phyloP scores from a whole-genome alignment of 2,797 vertebrate genomes.

The Notoglanidium macrostoma region DNA sequence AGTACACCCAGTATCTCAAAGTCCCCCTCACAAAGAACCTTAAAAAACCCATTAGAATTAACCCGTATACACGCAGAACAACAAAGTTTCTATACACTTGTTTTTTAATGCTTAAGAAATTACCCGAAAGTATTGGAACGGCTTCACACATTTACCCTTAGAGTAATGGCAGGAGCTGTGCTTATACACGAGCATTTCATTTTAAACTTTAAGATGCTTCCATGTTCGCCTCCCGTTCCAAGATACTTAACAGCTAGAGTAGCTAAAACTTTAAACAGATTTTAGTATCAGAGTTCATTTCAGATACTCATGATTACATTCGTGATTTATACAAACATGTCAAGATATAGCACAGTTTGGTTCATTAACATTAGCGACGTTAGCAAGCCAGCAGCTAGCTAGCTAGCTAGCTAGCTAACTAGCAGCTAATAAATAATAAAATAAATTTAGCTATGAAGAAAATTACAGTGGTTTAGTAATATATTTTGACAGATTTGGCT shows the following conservation, averaged over 20 bases:
- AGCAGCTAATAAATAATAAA: no score
- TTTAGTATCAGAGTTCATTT: not conserved
- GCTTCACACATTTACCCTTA: not conserved
- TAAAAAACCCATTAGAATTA: not conserved
- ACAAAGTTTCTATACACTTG: not conserved
- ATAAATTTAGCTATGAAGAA: no score
- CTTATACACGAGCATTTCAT: no score
- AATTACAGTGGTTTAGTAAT: no score
- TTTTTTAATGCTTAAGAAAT: not conserved
- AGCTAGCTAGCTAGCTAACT: not conserved
- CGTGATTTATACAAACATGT: not conserved
- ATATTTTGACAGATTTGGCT: no score
- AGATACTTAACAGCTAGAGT: not conserved
- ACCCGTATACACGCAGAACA: not conserved
- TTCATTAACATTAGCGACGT: no score
- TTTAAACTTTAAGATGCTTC: not conserved
- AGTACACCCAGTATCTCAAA: not conserved
- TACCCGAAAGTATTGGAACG: no score
- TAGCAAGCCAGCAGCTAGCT: no score
- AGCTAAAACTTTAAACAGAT: no score
- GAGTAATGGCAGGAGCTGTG: not conserved
- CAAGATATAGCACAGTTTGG: no score
- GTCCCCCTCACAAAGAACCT: not conserved
- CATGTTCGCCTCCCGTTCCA: not conserved
- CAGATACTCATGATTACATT: not conserved